These are phyloP conservation scores for Flexamia atlantica DNA, from an alignment of 2,888 invertebrate genomes.

Conservation along the genomic window DNA sequence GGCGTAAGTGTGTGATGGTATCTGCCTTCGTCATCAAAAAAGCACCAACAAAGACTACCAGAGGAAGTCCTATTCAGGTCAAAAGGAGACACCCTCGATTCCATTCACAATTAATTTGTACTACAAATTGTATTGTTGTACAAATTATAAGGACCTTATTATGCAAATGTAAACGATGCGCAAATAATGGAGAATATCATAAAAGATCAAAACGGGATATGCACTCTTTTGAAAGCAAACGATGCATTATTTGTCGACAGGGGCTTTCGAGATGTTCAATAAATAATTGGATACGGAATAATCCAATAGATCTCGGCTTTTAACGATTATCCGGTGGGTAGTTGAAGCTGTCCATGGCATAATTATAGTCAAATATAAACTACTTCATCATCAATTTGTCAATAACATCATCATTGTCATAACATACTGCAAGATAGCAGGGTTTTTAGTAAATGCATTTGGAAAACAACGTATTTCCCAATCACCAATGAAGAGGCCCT, in stretches of 20 bases:
- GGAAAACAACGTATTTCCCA: conserved; percentile 67
- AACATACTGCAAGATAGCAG: conserved; percentile 63
- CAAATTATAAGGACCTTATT: no score
- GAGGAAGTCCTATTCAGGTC: no score
- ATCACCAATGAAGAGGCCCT: conserved; percentile 52
- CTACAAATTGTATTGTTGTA: no score
- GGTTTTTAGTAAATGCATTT: conserved; percentile 66
- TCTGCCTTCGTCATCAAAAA: no score
- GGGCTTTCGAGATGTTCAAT: conserved; percentile 68
- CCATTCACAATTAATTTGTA: no score
- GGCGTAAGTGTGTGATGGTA: no score
- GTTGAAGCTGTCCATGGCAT: conserved; percentile 69
- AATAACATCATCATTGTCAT: conserved; percentile 66
- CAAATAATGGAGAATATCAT: no score
- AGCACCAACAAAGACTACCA: no score
- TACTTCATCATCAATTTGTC: conserved; percentile 67
- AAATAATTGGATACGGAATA: conserved; percentile 67
- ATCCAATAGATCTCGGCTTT: conserved; percentile 68
- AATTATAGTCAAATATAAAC: conserved; percentile 66
- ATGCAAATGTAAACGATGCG: no score
- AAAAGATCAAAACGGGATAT: no score
- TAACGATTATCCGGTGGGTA: conserved; percentile 69
- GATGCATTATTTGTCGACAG: conserved; percentile 69
- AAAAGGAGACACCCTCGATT: no score
- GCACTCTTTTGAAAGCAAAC: no score